Percentiles rank a stretch among this genome's conserved stretches.
Evolutionary conservation across 1,140 invertebrate genomes (phyloP).

Genomic region (Drosophila virilis): DNA sequence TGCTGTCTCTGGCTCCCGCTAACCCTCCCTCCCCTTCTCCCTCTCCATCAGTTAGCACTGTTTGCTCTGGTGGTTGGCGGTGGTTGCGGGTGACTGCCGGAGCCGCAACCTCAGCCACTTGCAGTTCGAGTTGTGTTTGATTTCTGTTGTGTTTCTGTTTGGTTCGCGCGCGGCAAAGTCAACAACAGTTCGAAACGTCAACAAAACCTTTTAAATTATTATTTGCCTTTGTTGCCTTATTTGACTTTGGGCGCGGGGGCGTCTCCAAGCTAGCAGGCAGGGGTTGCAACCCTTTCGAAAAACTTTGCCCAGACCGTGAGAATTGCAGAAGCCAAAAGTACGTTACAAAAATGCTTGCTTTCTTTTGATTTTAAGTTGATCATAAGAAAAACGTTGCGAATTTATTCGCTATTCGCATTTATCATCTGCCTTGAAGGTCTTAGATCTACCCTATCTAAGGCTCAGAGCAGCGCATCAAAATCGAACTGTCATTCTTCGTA

Average conservation of each 20-base stretch:
- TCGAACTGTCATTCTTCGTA: conserved; percentile 24
- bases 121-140: conserved; percentile 67
- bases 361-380: conserved; percentile 17
- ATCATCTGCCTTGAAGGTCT: conserved; percentile 20
- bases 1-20: not conserved
- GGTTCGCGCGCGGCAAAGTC: conserved; percentile 81
- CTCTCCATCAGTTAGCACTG: conserved; percentile 22
- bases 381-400: conserved; percentile 28
- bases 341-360: conserved; percentile 46
- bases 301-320: conserved; percentile 36
- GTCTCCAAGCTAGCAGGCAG: conserved; percentile 38
- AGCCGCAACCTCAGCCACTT: conserved; percentile 63
- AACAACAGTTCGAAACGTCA: conserved; percentile 83
- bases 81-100: conserved; percentile 48
- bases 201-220: conserved; percentile 84
- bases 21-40: not conserved
- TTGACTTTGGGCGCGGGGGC: conserved; percentile 66
- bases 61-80: conserved; percentile 33
- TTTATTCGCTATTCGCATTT: conserved; percentile 22
- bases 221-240: conserved; percentile 82
- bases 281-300: conserved; percentile 44
- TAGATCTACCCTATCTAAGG: not conserved
- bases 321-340: conserved; percentile 30
- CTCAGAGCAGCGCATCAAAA: conserved; percentile 1
- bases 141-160: conserved; percentile 70